phyloP scores from a whole-genome alignment of 2,888 invertebrate genomes.

The Drosophila mayaguana region DNA sequence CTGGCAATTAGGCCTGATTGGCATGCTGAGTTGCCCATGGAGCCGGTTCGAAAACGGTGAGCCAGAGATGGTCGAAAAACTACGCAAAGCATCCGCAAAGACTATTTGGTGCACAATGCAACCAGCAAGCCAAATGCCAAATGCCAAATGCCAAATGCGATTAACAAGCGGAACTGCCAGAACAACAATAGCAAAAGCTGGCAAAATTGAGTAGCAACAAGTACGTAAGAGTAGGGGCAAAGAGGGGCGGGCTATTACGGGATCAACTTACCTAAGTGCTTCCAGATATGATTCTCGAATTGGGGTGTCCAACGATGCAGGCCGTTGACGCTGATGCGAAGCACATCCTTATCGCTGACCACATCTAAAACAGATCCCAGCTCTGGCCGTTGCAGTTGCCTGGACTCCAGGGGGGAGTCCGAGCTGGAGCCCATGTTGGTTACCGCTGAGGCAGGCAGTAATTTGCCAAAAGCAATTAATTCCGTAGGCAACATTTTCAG shows the following conservation, averaged over 20 bases:
- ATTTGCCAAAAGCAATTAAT: conserved; percentile 85
- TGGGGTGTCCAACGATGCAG: conserved; percentile 84
- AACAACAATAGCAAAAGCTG: conserved; percentile 2
- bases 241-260: too few species aligned
- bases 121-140: conserved; percentile 54
- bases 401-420: conserved; percentile 40
- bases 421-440: conserved; percentile 29
- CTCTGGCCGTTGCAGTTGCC: conserved; percentile 58
- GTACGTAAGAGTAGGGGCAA: neutral
- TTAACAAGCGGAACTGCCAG: conserved; percentile 58
- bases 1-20: conserved; percentile 67
- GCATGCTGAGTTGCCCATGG: neutral
- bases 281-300: conserved; percentile 85
- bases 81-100: conserved; percentile 20
- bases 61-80: conserved; percentile 30
- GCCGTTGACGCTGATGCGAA: conserved; percentile 84
- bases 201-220: conserved; percentile 4
- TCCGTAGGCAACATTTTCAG: conserved; percentile 84
- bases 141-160: conserved; percentile 66
- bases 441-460: conserved; percentile 73
- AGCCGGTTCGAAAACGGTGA: conserved; percentile 24
- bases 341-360: conserved; percentile 72
- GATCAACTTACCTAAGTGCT: conserved; percentile 83
- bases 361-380: conserved; percentile 30
- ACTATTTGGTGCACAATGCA: conserved; percentile 64